These are phyloP conservation scores for Asbolus verrucosus DNA, from an alignment of 1,140 invertebrate genomes.

Conservation along the genomic window DNA sequence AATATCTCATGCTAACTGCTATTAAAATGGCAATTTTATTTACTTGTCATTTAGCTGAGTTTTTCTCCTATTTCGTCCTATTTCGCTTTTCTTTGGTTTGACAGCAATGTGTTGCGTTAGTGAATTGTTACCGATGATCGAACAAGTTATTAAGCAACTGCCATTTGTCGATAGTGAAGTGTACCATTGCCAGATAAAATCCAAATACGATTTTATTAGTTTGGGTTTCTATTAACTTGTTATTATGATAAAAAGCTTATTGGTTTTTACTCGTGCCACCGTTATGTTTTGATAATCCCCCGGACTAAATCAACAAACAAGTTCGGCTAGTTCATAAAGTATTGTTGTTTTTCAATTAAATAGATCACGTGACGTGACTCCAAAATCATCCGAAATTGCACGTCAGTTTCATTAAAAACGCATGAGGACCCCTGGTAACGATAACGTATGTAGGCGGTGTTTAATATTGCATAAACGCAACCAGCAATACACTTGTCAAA, in stretches of 20 bases:
- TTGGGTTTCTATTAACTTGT: slow-evolving; percentile 8
- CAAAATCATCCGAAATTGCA: not conserved
- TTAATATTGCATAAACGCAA: no score
- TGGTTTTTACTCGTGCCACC: slow-evolving; percentile 5
- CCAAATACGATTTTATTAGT: slow-evolving; percentile 2
- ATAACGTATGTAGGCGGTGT: no score
- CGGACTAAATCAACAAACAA: slow-evolving; percentile 13
- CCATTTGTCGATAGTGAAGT: no score
- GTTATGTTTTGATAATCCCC: slow-evolving; percentile 7
- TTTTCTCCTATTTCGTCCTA: not conserved
- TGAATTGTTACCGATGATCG: not conserved
- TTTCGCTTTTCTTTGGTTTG: not conserved
- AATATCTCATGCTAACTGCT: slow-evolving; percentile 20
- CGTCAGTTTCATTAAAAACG: slow-evolving; percentile 7
- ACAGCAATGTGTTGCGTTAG: not conserved
- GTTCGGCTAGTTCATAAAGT: not conserved
- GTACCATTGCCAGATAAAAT: slow-evolving; percentile 8
- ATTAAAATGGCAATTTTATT: slow-evolving; percentile 9
- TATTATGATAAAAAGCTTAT: slow-evolving; percentile 17
- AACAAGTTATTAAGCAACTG: no score
- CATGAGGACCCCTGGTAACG: no score
- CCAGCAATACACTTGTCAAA: no score
- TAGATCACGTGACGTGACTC: not conserved
- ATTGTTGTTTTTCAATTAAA: slow-evolving; percentile 26
- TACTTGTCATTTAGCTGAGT: slow-evolving; percentile 13